Conservation (phyloP, 2,888 invertebrate species). For the Morpho helenor region DNA sequence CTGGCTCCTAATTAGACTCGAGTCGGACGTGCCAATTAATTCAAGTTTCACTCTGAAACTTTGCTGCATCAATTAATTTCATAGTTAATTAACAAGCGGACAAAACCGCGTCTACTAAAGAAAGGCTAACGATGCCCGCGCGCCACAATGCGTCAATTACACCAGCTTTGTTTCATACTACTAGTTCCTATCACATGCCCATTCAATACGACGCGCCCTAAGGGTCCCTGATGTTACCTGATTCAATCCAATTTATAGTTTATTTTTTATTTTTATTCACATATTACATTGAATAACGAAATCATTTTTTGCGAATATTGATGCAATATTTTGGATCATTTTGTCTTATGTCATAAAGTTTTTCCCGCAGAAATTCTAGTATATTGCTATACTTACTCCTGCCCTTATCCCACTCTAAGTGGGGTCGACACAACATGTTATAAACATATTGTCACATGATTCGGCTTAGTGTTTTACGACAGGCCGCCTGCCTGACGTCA, state of each 20-base stretch:
- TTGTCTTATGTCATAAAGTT: no score
- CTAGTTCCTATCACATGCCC: slow-evolving; percentile 45
- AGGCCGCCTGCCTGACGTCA: no score
- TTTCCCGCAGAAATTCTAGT: no score
- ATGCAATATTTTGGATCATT: no score
- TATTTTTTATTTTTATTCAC: slow-evolving; percentile 17
- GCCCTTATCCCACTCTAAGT: no score
- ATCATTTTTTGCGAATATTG: background rate
- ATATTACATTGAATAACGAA: slow-evolving; percentile 18
- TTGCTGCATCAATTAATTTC: slow-evolving; percentile 80
- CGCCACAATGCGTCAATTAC: slow-evolving; percentile 72
- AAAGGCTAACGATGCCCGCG: slow-evolving; percentile 74
- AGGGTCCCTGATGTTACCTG: slow-evolving; percentile 24
- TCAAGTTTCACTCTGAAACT: slow-evolving; percentile 79
- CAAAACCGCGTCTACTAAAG: slow-evolving; percentile 72
- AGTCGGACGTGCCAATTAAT: slow-evolving; percentile 79
- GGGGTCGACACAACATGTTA: no score
- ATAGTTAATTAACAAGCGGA: slow-evolving; percentile 78
- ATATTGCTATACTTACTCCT: no score
- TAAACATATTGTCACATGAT: no score
- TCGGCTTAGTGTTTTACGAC: no score
- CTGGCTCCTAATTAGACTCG: slow-evolving; percentile 78
- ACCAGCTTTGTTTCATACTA: slow-evolving; percentile 56
- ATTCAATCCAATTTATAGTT: slow-evolving; percentile 25
- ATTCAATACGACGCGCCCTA: slow-evolving; percentile 39